These are phyloP conservation scores for Buceros bicornis DNA, from an alignment of 2,797 vertebrate genomes.

Conservation along the genomic window DNA sequence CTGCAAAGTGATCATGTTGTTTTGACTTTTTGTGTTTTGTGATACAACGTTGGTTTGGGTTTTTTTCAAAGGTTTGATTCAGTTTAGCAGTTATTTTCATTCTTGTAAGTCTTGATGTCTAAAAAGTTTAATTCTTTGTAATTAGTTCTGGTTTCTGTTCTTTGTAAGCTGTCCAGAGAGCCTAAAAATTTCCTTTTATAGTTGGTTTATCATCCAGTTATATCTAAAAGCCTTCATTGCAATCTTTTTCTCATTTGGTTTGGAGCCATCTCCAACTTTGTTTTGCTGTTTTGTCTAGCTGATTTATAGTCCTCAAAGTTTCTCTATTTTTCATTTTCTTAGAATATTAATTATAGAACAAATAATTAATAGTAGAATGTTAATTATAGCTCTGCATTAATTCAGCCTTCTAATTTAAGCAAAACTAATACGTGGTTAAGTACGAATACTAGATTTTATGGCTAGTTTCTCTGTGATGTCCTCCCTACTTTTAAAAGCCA, in stretches of 20 bases:
- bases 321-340: not conserved
- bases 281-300: not conserved
- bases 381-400: not conserved
- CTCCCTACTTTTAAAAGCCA: not conserved
- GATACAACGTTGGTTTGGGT: rapidly evolving
- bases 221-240: not conserved
- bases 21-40: not conserved
- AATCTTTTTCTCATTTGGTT: not conserved
- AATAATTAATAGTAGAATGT: not conserved
- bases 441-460: not conserved
- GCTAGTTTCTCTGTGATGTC: not conserved
- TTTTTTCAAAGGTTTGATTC: not conserved
- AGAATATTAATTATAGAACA: not conserved
- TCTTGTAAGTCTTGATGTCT: not conserved
- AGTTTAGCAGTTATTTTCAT: not conserved
- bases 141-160: not conserved
- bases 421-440: not conserved
- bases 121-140: not conserved
- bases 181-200: not conserved
- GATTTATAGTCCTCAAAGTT: not conserved
- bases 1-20: not conserved
- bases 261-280: not conserved
- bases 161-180: not conserved
- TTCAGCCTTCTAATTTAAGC: not conserved
- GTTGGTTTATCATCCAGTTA: not conserved